These are phyloP conservation scores for Meles meles DNA, from an alignment of 2,113 vertebrate genomes.

Conservation along the genomic window DNA sequence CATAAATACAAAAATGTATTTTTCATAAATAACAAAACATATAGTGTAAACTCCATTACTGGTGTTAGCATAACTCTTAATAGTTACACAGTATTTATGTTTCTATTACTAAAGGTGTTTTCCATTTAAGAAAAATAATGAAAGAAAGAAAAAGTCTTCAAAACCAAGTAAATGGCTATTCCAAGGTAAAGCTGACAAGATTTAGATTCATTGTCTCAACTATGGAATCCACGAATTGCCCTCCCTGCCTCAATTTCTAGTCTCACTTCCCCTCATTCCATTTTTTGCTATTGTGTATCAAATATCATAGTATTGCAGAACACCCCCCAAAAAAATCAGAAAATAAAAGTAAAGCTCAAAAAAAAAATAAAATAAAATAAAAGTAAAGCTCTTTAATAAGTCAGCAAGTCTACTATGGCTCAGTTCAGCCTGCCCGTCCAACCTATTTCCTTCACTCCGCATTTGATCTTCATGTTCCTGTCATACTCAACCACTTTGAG, in stretches of 20 bases:
- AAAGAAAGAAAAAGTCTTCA: background rate
- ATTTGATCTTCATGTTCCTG: background rate
- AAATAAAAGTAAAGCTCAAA: background rate
- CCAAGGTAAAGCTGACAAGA: background rate
- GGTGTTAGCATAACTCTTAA: background rate
- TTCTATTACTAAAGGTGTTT: background rate
- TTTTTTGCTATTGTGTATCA: background rate
- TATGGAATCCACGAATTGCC: background rate
- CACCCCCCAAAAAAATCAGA: background rate
- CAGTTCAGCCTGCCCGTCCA: background rate
- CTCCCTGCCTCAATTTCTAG: background rate
- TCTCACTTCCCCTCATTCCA: background rate
- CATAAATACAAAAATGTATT: background rate
- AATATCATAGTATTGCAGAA: background rate
- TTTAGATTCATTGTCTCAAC: background rate
- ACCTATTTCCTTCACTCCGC: background rate
- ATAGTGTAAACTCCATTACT: background rate
- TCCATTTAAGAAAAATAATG: constrained; percentile 22
- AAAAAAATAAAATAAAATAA: constrained; percentile 19
- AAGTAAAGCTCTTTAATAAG: background rate
- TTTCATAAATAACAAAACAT: background rate
- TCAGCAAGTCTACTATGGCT: background rate
- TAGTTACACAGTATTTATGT: background rate
- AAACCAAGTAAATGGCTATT: background rate
- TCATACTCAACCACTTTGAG: background rate